Conservation (phyloP, 2,888 invertebrate species). For the Brenthis hecate region DNA sequence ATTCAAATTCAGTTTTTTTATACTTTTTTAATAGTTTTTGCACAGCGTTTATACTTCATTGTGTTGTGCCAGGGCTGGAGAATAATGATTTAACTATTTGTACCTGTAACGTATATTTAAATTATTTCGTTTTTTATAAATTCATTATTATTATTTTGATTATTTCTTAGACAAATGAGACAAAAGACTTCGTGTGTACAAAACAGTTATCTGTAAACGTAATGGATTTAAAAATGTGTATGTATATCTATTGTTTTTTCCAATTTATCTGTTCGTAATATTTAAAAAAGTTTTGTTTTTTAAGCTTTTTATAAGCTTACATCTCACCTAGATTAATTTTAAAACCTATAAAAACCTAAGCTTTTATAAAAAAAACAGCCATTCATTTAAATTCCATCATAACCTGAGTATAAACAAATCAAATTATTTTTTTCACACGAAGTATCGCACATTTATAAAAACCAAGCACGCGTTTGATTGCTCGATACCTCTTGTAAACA, state of each 20-base stretch:
- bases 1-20: constrained; percentile 13
- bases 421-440: constrained; percentile 28
- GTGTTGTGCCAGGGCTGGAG: not conserved
- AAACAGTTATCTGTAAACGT: too few species aligned
- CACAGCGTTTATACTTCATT: constrained; percentile 1
- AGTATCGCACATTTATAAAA: constrained; percentile 33
- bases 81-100: not conserved
- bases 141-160: too few species aligned
- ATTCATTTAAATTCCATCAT: constrained; percentile 31
- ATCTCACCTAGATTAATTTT: constrained; percentile 3
- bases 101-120: too few species aligned
- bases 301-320: not conserved
- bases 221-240: too few species aligned
- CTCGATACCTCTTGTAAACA: constrained; percentile 37
- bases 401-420: constrained; percentile 28
- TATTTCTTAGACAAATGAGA: too few species aligned
- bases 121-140: too few species aligned
- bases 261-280: too few species aligned
- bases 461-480: constrained; percentile 36
- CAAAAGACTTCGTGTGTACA: too few species aligned
- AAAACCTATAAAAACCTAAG: not conserved
- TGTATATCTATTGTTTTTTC: too few species aligned
- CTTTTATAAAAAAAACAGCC: constrained; percentile 14
- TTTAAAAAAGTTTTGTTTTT: not conserved
- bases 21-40: constrained; percentile 3